Evolutionary conservation across 1,140 invertebrate genomes (phyloP).

Genomic region (Drosophila ficusphila): DNA sequence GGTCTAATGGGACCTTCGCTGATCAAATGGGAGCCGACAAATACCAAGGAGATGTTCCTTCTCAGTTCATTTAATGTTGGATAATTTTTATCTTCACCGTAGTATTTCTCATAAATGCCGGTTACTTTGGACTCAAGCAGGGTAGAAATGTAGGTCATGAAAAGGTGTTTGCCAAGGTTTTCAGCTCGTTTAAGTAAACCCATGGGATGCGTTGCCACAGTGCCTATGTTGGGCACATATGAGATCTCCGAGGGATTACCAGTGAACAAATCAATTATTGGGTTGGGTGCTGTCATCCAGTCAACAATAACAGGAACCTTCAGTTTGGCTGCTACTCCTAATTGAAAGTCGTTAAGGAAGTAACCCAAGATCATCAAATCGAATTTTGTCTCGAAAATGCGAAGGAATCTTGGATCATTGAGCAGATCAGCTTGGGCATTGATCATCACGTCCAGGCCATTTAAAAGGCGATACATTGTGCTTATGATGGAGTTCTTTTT

Average conservation of each 20-base stretch:
- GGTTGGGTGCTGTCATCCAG: conserved; percentile 49
- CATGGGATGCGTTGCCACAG: conserved; percentile 18
- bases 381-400: conserved; percentile 69
- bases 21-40: conserved; percentile 58
- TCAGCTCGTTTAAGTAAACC: conserved; percentile 18
- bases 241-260: conserved; percentile 64
- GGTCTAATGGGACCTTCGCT: conserved; percentile 77
- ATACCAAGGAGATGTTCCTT: conserved; percentile 65
- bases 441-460: conserved; percentile 43
- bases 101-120: conserved; percentile 25
- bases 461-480: conserved; percentile 37
- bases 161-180: conserved; percentile 1
- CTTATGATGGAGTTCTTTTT: conserved; percentile 39
- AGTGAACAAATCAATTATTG: conserved; percentile 19
- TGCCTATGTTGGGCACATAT: conserved; percentile 58
- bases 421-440: conserved; percentile 56
- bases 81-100: conserved; percentile 8
- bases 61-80: conserved; percentile 35
- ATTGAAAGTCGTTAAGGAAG: conserved; percentile 68
- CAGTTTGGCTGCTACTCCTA: conserved; percentile 66
- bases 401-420: conserved; percentile 48
- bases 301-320: conserved; percentile 60
- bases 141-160: neutral
- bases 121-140: neutral
- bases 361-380: conserved; percentile 75